Conservation (phyloP, 2,888 invertebrate species). For the Octonoba sinensis region DNA sequence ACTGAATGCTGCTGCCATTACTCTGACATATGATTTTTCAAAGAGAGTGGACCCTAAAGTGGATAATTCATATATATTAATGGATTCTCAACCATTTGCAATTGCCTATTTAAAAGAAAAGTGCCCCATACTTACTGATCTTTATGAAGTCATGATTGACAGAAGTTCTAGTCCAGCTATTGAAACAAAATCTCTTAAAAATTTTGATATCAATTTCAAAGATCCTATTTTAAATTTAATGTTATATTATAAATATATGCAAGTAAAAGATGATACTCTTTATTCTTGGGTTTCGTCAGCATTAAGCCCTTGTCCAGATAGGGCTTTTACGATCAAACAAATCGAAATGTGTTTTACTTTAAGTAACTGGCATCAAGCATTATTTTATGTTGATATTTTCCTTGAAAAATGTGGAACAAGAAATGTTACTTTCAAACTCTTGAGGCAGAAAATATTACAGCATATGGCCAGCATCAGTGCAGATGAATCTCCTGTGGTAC, state of each 20-base stretch:
- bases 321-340: conserved; percentile 25
- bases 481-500: conserved; percentile 9
- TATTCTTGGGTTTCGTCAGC: conserved; percentile 47
- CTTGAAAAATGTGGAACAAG: conserved; percentile 18
- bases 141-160: conserved; percentile 38
- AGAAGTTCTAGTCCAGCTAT: neutral
- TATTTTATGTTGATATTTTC: conserved; percentile 42
- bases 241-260: conserved; percentile 24
- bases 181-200: neutral
- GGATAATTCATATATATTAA: neutral
- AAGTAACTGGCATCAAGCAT: conserved; percentile 39
- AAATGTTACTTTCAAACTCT: conserved; percentile 18
- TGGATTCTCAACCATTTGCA: conserved; percentile 34
- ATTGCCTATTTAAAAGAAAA: conserved; percentile 48
- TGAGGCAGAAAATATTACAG: conserved; percentile 36
- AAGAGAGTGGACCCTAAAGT: neutral
- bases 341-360: conserved; percentile 28
- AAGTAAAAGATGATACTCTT: neutral
- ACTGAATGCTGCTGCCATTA: conserved; percentile 13
- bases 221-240: conserved; percentile 30
- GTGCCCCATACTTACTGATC: conserved; percentile 44
- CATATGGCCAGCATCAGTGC: conserved; percentile 29
- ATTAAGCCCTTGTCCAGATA: conserved; percentile 30
- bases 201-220: conserved; percentile 12
- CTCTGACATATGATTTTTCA: conserved; percentile 17